phyloP scores from a whole-genome alignment of 2,888 invertebrate genomes.

The Dioctria linearis region DNA sequence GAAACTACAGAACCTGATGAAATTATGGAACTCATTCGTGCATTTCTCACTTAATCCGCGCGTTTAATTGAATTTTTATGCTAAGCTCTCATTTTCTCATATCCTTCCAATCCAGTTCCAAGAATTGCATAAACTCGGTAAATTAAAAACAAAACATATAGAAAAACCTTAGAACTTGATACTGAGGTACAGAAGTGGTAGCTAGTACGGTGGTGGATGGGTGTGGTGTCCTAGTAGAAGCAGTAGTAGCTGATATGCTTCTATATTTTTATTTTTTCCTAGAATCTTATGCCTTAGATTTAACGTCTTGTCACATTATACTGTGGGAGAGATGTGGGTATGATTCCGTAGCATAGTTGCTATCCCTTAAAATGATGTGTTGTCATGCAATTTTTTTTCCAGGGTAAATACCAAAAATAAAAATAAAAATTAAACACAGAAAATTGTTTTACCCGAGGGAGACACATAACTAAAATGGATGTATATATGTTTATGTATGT shows the following conservation, averaged over 20 bases:
- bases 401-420: neutral
- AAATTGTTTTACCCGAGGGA: constrained; percentile 2
- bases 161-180: constrained; percentile 8
- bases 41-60: neutral
- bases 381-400: neutral
- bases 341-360: neutral
- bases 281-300: neutral
- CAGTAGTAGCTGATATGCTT: neutral
- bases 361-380: neutral
- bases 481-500: no score
- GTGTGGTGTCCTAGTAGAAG: neutral
- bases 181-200: no score
- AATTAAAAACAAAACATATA: neutral
- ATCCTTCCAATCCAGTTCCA: neutral
- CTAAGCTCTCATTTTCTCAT: constrained; percentile 3
- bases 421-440: neutral
- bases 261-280: constrained; percentile 1
- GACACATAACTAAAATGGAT: neutral
- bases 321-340: neutral
- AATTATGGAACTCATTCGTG: neutral
- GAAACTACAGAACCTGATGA: neutral
- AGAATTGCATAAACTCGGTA: neutral
- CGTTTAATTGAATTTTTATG: constrained; percentile 24
- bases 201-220: neutral
- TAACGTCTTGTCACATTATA: constrained; percentile 23